Evolutionary conservation across 2,888 invertebrate genomes (phyloP), one percentile per base, ranked within the genome.

Genomic region (Apodemia duryi): DNA sequence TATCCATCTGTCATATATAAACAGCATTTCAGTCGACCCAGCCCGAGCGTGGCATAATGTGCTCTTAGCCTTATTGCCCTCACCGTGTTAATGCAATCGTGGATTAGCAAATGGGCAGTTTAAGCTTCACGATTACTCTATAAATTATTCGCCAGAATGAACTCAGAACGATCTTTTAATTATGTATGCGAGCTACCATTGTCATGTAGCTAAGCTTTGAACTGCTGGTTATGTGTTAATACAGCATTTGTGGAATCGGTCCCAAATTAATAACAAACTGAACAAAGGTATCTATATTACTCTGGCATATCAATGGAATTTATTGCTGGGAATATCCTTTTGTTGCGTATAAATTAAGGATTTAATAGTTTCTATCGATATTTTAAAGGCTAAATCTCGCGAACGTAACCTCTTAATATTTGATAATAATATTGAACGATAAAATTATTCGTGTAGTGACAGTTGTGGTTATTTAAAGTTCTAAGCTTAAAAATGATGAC

Each of bases 41-140:
- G 66, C 74, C 75, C 73, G 74, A 73, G 74, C 77, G 71, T 72
- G 72, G 70, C 70, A 49, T 61, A 65, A 61, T 65, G 61, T 65
- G 61, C 61, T 28, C 51, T 29, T 38, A 64, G 38, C 51, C 51
- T 21, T 61, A 77, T 10, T 43, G 46, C 46, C 77, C 78, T 78
- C 69, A 63, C 63, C 72, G 69, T 70, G 67, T 72, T 73, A 72
- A 68, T 67, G 67, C 67, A 71, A 79, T 77, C 74, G 77, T 77
- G 77, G 76, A 81, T 82, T 83, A 83, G 77, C 78, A 79, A 83
- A 82, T 79, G 78, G 78, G 77, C 72, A 74, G 76, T 73, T 78
- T 68, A 79, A 75, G 72, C 74, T 75, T 78, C 81, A 82, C 83
- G 82, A 82, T 77, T 77, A 78, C 76, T 77, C 75, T 78, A 78